These are phyloP conservation scores for Sparidentex hasta DNA, from an alignment of 2,797 vertebrate species.

Conservation along the genomic window DNA sequence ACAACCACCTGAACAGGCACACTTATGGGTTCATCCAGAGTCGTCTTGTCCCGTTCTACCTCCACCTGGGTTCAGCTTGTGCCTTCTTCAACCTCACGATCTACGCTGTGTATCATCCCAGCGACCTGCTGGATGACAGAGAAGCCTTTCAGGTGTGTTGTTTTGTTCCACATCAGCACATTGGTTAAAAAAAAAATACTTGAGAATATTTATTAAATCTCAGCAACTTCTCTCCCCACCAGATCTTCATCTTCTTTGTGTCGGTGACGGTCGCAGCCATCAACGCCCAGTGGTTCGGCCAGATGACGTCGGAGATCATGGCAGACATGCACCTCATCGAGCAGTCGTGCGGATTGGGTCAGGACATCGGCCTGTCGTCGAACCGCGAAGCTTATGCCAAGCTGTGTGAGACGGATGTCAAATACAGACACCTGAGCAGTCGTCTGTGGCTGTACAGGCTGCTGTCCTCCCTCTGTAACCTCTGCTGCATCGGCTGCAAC, in stretches of 20 bases:
- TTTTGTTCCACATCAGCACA: not conserved
- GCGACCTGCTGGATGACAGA: slow-evolving; percentile 81
- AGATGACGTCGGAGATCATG: slow-evolving; percentile 84
- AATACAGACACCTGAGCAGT: slow-evolving; percentile 81
- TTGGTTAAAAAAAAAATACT: not conserved
- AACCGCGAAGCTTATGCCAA: slow-evolving; percentile 84
- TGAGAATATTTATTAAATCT: not conserved
- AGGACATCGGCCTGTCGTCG: slow-evolving; percentile 83
- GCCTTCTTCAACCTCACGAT: slow-evolving; percentile 90
- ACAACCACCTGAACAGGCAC: slow-evolving; percentile 87
- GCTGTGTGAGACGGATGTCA: slow-evolving; percentile 77
- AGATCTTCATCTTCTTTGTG: slow-evolving; percentile 88
- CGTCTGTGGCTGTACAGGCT: slow-evolving; percentile 83
- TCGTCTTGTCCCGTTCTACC: slow-evolving; percentile 90
- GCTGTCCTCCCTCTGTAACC: slow-evolving; percentile 88
- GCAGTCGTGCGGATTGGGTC: slow-evolving; percentile 84
- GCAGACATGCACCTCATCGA: slow-evolving; percentile 87
- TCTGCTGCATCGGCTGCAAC: slow-evolving; percentile 89
- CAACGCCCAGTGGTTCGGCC: slow-evolving; percentile 90
- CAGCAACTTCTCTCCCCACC: slow-evolving; percentile 2
- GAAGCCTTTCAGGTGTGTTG: slow-evolving; percentile 84
- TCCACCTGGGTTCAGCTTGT: slow-evolving; percentile 87
- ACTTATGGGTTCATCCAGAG: slow-evolving; percentile 88
- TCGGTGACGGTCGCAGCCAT: slow-evolving; percentile 86
- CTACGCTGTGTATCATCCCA: slow-evolving; percentile 87